Evolutionary conservation across 2,797 vertebrate genomes (phyloP).

Genomic region (Lagodon rhomboides): DNA sequence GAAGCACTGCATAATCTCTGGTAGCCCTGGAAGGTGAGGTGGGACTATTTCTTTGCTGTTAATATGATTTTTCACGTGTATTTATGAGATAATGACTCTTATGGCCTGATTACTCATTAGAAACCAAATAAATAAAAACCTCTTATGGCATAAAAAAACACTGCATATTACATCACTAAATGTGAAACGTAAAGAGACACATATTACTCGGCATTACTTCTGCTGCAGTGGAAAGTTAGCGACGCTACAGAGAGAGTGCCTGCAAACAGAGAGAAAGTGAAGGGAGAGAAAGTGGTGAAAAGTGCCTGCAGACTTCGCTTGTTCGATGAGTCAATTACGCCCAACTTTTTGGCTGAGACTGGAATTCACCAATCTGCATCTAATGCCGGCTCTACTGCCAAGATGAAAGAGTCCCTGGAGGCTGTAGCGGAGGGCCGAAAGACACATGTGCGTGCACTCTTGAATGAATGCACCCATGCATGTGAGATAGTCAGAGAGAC

Average conservation of each 20-base stretch:
- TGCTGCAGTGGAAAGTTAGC: slow-evolving; percentile 27
- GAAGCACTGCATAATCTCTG: not conserved
- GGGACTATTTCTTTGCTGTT: not conserved
- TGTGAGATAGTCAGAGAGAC: slow-evolving; percentile 26
- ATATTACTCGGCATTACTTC: slow-evolving; percentile 11
- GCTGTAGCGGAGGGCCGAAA: slow-evolving; percentile 40
- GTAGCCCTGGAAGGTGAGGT: not conserved
- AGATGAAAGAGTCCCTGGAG: slow-evolving; percentile 64
- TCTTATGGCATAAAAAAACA: not conserved
- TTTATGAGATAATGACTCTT: slow-evolving; percentile 9
- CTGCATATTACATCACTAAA: slow-evolving; percentile 13
- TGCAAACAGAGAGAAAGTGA: slow-evolving; percentile 23
- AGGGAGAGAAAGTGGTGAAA: slow-evolving; percentile 44
- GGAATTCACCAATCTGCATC: slow-evolving; percentile 69
- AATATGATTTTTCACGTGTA: not conserved
- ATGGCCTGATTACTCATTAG: not conserved
- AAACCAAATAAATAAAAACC: slow-evolving; percentile 2
- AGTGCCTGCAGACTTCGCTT: slow-evolving; percentile 55
- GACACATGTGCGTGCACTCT: slow-evolving; percentile 43
- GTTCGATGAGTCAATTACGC: slow-evolving; percentile 71
- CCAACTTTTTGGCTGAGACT: slow-evolving; percentile 67
- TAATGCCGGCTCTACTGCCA: slow-evolving; percentile 60
- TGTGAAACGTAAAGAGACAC: slow-evolving; percentile 13
- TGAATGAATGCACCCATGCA: slow-evolving; percentile 52
- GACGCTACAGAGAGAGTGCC: slow-evolving; percentile 29